Conservation (phyloP, 2,797 vertebrate species). For the Chaetophractus vellerosus region DNA sequence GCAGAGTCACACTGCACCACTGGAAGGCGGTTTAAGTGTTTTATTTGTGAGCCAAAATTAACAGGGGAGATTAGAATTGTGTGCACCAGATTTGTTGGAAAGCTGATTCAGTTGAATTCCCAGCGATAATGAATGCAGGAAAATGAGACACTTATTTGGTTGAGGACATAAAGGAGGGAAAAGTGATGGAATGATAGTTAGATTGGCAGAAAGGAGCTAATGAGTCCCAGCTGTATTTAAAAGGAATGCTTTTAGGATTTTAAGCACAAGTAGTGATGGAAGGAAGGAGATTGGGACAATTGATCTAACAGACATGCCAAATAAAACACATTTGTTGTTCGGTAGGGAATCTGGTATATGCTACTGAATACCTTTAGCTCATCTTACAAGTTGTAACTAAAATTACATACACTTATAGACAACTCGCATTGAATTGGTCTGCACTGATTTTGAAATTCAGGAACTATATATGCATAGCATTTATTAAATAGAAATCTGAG, state of each 20-base stretch:
- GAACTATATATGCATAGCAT: background rate
- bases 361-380: constrained; percentile 84
- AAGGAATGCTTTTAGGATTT: constrained; percentile 83
- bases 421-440: background rate
- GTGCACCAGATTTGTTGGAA: constrained; percentile 12
- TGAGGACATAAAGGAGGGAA: constrained; percentile 66
- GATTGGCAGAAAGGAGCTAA: constrained; percentile 80
- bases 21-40: constrained; percentile 87
- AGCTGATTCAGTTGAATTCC: constrained; percentile 69
- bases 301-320: constrained; percentile 86
- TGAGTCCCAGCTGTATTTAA: constrained; percentile 86
- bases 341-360: constrained; percentile 84
- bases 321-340: constrained; percentile 86
- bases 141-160: constrained; percentile 62
- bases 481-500: constrained; percentile 37
- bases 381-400: constrained; percentile 81
- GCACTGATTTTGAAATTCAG: constrained; percentile 25
- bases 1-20: constrained; percentile 63
- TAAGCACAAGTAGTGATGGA: constrained; percentile 79
- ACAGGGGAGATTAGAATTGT: constrained; percentile 79
- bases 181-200: constrained; percentile 70
- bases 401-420: background rate
- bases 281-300: constrained; percentile 86
- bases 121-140: constrained; percentile 70
- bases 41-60: constrained; percentile 87